phyloP scores from a whole-genome alignment of 1,140 invertebrate genomes.

The Calephelis virginiensis region DNA sequence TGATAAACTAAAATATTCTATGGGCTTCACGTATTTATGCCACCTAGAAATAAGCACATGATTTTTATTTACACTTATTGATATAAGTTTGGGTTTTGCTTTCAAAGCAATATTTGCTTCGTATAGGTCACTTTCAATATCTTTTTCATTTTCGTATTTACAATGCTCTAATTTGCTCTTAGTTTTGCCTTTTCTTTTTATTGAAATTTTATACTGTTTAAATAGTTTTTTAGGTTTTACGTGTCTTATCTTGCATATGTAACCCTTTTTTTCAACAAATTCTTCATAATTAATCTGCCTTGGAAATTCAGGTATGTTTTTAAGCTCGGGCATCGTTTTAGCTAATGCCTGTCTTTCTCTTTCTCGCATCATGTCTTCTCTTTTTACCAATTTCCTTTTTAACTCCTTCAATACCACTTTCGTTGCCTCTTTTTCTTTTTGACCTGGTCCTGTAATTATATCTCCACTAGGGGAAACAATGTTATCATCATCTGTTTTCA shows the following conservation, averaged over 20 bases:
- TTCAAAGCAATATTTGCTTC: slow-evolving; percentile 45
- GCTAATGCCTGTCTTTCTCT: slow-evolving; percentile 67
- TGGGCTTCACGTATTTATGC: slow-evolving; percentile 26
- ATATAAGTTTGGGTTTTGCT: slow-evolving; percentile 41
- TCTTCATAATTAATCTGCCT: slow-evolving; percentile 64
- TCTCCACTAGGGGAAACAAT: slow-evolving; percentile 38
- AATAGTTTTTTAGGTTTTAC: slow-evolving; percentile 21
- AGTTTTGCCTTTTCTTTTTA: slow-evolving; percentile 28
- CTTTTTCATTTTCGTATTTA: slow-evolving; percentile 42
- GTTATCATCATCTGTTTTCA: slow-evolving; percentile 64
- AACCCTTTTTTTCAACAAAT: slow-evolving; percentile 47
- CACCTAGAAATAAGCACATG: slow-evolving; percentile 41
- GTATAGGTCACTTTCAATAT: slow-evolving; percentile 37
- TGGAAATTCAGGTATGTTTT: slow-evolving; percentile 66
- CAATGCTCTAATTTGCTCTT: background rate
- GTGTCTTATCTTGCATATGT: slow-evolving; percentile 44
- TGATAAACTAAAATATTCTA: background rate
- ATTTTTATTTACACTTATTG: slow-evolving; percentile 31
- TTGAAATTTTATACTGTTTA: slow-evolving; percentile 35
- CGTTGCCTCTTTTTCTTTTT: slow-evolving; percentile 56
- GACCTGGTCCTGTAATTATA: slow-evolving; percentile 56
- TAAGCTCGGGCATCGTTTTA: slow-evolving; percentile 71
- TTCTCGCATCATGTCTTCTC: slow-evolving; percentile 72
- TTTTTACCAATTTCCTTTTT: slow-evolving; percentile 65
- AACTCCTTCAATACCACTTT: slow-evolving; percentile 62